Evolutionary conservation across 2,113 vertebrate species (phyloP).

Genomic region (Gnathonemus longibarbis): DNA sequence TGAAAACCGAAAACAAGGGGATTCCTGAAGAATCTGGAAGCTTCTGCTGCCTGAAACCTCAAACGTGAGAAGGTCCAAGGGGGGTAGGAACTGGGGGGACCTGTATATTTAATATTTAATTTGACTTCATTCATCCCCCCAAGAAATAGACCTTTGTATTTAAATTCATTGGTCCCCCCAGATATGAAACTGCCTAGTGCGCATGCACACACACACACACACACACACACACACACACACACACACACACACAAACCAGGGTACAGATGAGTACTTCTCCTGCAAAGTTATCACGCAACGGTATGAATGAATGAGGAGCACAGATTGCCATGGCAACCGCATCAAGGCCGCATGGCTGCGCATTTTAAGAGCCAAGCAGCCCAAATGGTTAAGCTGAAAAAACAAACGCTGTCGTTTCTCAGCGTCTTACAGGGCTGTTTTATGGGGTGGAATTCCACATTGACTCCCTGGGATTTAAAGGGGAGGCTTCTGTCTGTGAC

Average conservation of each 20-base stretch:
- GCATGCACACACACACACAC: too few relatives aligned
- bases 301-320: slow-evolving; percentile 2
- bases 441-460: not conserved
- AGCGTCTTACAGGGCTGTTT: not conserved
- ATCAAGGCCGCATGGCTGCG: not conserved
- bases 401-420: not conserved
- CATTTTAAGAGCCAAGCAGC: slow-evolving; percentile 1
- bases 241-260: not conserved
- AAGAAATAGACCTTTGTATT: not conserved
- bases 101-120: not conserved
- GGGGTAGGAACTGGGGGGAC: not conserved
- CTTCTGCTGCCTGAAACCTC: not conserved
- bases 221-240: not conserved
- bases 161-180: not conserved
- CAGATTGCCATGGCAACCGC: slow-evolving; percentile 13
- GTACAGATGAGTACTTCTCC: not conserved
- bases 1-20: not conserved
- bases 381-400: not conserved
- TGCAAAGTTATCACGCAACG: not conserved
- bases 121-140: not conserved
- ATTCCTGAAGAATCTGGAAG: not conserved
- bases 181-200: not conserved
- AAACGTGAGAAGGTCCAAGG: not conserved
- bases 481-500: not conserved
- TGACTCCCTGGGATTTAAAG: not conserved